Evolutionary conservation across 2,113 vertebrate species (phyloP), one percentile per base, ranked within the genome.

Genomic region (Furnarius figulus): DNA sequence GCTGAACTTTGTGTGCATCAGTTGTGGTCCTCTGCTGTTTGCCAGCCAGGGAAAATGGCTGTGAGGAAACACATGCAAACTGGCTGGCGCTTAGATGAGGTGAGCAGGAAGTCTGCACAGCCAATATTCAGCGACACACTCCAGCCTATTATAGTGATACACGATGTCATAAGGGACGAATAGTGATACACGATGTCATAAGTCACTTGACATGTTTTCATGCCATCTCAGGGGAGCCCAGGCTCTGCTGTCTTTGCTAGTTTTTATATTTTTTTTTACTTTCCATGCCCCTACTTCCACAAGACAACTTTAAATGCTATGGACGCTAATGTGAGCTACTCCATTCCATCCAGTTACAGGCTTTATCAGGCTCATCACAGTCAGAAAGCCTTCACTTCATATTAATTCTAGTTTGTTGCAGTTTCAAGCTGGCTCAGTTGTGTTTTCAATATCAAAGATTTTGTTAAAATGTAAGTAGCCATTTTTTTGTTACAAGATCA

Each of bases 231-330:
- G 19, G 23, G 10, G 23, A 63, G 3, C 5, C 10, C n/a, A 73
- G 16, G 14, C 5, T 8, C 5, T 68, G 18, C 7, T 58, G 23
- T 52, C n/a, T 47, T 77, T 53, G 33, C 30, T 30, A 12, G 7
- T 46, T 16, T 31, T 23, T 49, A 12, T 9, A 14, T 9, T 40
- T 63, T 52, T 70, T 37, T 55, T 40, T 7, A 8, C 5, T 33
- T 65, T 37, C 44, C 14, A 50, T 3, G 0, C 1, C 6, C 8
- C 4, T 74, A 5, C 8, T 70, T 8, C 15, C 10, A 23, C 25
- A 25, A 50, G 22, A 1, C 13, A 39, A 30, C 19, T 6, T 66
- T 61, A 8, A 4, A 61, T 7, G 8, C 6, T 40, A 9, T 66
- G 16, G 23, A 42, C 17, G 24, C 7, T 83, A 49, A 83, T 14